phyloP scores from a whole-genome alignment of 1,140 invertebrate species.

The Brachionus calyciflorus region DNA sequence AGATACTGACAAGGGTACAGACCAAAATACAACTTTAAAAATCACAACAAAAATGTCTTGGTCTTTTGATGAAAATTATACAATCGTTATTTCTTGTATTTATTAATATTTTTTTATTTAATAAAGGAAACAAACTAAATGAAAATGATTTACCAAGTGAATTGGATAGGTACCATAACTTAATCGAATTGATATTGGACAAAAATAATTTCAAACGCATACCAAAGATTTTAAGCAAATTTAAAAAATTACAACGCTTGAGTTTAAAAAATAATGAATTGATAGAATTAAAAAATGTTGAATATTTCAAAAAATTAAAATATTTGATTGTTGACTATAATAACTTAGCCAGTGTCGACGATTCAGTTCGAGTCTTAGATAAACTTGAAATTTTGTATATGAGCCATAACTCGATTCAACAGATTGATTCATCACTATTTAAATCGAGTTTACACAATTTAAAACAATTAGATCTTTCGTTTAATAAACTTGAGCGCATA shows the following conservation, averaged over 20 bases:
- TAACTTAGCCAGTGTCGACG: neutral
- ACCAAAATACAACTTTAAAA: no score
- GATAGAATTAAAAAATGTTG: conserved; percentile 26
- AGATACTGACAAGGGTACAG: no score
- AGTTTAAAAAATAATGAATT: conserved; percentile 15
- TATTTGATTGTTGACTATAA: conserved; percentile 18
- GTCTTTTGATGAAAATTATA: no score
- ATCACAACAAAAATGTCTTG: no score
- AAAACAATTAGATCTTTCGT: conserved; percentile 30
- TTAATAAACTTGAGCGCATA: conserved; percentile 7
- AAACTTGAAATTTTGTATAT: conserved; percentile 15
- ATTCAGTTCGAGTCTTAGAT: neutral
- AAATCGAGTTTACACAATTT: conserved; percentile 19
- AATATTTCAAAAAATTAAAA: conserved; percentile 36
- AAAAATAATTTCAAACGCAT: conserved; percentile 5
- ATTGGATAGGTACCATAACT: conserved; percentile 15
- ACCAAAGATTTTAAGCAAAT: conserved; percentile 23
- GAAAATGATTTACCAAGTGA: conserved; percentile 24
- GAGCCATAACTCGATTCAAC: conserved; percentile 25
- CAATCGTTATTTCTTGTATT: neutral
- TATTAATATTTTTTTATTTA: neutral
- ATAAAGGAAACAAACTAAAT: conserved; percentile 6
- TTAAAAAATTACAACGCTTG: neutral
- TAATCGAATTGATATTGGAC: conserved; percentile 27
- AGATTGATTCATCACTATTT: neutral